Conservation (phyloP, 1,140 invertebrate genomes). For the Cydia amplana region DNA sequence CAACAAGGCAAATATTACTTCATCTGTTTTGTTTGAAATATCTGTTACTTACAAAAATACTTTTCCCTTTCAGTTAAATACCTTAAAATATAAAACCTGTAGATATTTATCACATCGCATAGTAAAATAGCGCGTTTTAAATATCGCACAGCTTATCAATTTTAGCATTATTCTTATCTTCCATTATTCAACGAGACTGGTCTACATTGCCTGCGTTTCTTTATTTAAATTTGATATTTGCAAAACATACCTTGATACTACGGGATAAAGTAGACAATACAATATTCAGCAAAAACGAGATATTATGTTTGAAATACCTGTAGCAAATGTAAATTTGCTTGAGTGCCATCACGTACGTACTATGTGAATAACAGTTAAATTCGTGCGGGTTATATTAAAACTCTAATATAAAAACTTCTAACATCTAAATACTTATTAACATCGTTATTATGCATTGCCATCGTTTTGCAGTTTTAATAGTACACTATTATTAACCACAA, state of each 20-base stretch:
- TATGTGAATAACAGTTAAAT: neutral
- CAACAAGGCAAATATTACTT: no score
- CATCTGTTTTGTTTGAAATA: no score
- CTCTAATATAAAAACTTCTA: no score
- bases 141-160: neutral
- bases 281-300: neutral
- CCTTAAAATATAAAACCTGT: neutral
- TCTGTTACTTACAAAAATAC: no score
- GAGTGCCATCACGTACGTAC: neutral
- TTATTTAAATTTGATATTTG: neutral
- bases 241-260: neutral
- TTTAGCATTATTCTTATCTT: neutral
- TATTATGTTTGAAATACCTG: neutral
- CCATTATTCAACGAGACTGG: neutral
- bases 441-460: no score
- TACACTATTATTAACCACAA: no score
- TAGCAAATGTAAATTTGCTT: neutral
- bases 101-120: neutral
- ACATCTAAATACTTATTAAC: no score
- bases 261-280: neutral
- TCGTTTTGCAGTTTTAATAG: no score
- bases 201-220: neutral
- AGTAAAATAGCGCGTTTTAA: neutral
- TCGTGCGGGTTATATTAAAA: neutral
- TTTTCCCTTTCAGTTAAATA: no score